Evolutionary conservation across 2,797 vertebrate genomes (phyloP).

Genomic region (Spinus olivaceus): DNA sequence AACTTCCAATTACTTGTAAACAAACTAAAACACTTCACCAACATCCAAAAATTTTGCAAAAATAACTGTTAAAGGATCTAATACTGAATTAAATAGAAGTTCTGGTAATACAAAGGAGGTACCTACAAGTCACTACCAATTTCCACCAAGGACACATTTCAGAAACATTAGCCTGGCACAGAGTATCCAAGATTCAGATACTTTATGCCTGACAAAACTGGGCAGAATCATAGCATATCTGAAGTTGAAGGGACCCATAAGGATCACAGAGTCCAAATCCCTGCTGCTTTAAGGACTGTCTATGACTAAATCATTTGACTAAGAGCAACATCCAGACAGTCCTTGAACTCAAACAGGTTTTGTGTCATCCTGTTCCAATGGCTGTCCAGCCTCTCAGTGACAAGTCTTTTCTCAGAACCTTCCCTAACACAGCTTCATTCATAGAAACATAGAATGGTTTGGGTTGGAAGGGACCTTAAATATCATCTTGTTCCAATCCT

Average conservation of each 20-base stretch:
- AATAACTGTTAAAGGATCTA: not conserved
- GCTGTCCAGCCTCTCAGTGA: not conserved
- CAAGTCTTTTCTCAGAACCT: not conserved
- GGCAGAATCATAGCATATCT: not conserved
- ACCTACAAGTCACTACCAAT: not conserved
- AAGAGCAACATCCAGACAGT: not conserved
- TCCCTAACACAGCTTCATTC: not conserved
- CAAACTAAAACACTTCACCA: slow-evolving; percentile 22
- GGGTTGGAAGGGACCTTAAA: not conserved
- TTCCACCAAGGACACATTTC: not conserved
- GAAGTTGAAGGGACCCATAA: not conserved
- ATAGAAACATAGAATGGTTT: not conserved
- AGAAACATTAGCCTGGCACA: not conserved
- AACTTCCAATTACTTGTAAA: slow-evolving; percentile 46
- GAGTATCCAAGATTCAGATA: not conserved
- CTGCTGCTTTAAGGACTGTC: not conserved
- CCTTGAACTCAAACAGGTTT: not conserved
- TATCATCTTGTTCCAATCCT: not conserved
- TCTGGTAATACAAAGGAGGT: not conserved
- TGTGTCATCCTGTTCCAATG: not conserved
- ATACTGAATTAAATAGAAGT: not conserved
- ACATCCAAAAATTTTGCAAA: not conserved
- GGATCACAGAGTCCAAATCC: not conserved
- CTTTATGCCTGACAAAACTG: not conserved
- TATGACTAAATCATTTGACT: not conserved